Evolutionary conservation across 2,888 invertebrate genomes (phyloP).

Genomic region (Gibbula magus): DNA sequence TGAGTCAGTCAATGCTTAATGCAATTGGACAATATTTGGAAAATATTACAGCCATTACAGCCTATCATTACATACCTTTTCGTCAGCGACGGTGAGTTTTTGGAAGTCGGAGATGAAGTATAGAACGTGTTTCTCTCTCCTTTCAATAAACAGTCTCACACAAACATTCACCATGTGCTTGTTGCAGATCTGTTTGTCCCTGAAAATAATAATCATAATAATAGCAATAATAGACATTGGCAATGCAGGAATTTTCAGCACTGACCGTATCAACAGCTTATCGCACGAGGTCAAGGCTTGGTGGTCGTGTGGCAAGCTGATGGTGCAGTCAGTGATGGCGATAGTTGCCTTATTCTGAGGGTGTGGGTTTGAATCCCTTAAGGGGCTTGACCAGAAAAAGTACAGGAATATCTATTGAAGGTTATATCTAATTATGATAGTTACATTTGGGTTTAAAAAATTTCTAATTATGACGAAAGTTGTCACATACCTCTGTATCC

Average conservation of each 20-base stretch:
- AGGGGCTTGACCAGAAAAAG: background rate
- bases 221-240: too few relatives aligned
- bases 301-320: too few relatives aligned
- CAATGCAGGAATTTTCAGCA: background rate
- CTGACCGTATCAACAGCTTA: background rate
- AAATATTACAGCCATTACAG: too few relatives aligned
- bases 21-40: too few relatives aligned
- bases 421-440: too few relatives aligned
- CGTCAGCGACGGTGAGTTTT: constrained; percentile 87
- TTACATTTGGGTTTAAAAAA: background rate
- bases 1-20: too few relatives aligned
- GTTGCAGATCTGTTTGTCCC: constrained; percentile 84
- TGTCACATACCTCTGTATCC: constrained; percentile 71
- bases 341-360: too few relatives aligned
- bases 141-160: constrained; percentile 87
- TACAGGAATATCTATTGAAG: too few relatives aligned
- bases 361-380: too few relatives aligned
- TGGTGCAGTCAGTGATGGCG: too few relatives aligned
- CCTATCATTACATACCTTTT: too few relatives aligned
- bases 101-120: constrained; percentile 89
- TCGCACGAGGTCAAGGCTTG: background rate
- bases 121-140: constrained; percentile 83
- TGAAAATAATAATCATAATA: constrained; percentile 71
- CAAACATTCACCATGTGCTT: constrained; percentile 85
- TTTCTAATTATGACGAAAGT: background rate